phyloP scores from a whole-genome alignment of 2,113 vertebrate genomes.

The Tachuris rubrigastra region DNA sequence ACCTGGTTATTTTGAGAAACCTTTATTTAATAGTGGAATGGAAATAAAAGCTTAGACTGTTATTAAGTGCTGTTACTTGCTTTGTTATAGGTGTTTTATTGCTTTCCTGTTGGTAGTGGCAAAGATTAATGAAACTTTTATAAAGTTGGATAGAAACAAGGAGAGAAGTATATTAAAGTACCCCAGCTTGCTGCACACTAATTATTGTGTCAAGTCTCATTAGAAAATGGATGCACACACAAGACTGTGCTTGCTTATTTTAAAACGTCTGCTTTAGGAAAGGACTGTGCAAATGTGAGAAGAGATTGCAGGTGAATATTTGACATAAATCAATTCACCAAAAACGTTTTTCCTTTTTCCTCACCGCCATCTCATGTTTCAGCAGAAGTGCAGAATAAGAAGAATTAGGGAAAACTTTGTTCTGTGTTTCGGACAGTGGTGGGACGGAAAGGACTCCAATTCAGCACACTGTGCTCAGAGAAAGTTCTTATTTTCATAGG shows the following conservation, averaged over 20 bases:
- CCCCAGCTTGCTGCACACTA: background rate
- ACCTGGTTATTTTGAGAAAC: background rate
- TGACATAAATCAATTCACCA: background rate
- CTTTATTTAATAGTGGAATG: background rate
- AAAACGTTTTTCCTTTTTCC: background rate
- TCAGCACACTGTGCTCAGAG: background rate
- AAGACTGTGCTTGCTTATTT: background rate
- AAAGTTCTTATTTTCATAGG: background rate
- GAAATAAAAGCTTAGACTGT: background rate
- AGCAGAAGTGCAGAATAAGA: background rate
- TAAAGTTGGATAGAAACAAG: background rate
- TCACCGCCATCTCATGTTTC: background rate
- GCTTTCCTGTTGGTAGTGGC: background rate
- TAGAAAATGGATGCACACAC: background rate
- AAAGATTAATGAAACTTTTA: conserved; percentile 36
- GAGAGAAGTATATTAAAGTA: background rate
- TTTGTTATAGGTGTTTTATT: background rate
- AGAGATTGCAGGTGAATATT: background rate
- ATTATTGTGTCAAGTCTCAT: conserved; percentile 31
- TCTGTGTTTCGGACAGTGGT: background rate
- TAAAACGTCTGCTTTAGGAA: background rate
- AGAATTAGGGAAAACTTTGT: background rate
- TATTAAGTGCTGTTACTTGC: background rate
- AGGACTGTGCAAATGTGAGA: background rate
- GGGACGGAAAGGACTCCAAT: background rate